These are phyloP conservation scores for Caradrina clavipalpis DNA, from an alignment of 2,888 invertebrate genomes.

Conservation along the genomic window DNA sequence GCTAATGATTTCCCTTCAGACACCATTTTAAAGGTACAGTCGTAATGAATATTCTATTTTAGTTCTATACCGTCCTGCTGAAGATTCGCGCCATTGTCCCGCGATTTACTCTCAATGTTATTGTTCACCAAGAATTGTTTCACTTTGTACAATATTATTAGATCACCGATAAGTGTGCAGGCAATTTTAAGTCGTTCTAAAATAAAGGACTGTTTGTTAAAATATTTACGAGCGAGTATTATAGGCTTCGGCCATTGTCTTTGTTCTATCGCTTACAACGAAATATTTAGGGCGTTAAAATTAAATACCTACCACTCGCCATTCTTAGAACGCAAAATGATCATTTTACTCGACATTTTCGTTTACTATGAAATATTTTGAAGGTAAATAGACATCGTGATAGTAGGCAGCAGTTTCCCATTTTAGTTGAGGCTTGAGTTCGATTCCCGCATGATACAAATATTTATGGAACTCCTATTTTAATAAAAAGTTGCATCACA, in stretches of 20 bases:
- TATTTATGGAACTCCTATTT: too few species aligned
- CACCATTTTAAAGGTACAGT: conserved; percentile 80
- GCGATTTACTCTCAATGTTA: conserved; percentile 54
- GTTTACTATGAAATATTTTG: neutral
- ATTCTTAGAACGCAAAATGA: neutral
- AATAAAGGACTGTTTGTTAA: conserved; percentile 15
- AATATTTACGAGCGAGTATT: conserved; percentile 31
- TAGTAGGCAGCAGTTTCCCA: too few species aligned
- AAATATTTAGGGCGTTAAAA: conserved; percentile 4
- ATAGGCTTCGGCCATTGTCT: conserved; percentile 20
- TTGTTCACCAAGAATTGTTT: conserved; percentile 53
- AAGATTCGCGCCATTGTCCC: conserved; percentile 55
- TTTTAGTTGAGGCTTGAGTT: too few species aligned
- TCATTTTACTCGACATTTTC: neutral
- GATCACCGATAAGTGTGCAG: conserved; percentile 27
- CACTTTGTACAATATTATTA: conserved; percentile 37
- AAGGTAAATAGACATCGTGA: too few species aligned
- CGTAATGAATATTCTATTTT: conserved; percentile 80
- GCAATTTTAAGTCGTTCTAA: conserved; percentile 24
- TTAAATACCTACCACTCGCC: neutral
- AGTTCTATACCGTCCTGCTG: conserved; percentile 53
- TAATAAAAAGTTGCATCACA: too few species aligned
- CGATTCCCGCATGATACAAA: too few species aligned
- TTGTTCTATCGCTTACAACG: neutral
- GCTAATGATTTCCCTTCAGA: conserved; percentile 87